Evolutionary conservation across 2,888 invertebrate genomes (phyloP).

Genomic region (Drosophila maculinotata): DNA sequence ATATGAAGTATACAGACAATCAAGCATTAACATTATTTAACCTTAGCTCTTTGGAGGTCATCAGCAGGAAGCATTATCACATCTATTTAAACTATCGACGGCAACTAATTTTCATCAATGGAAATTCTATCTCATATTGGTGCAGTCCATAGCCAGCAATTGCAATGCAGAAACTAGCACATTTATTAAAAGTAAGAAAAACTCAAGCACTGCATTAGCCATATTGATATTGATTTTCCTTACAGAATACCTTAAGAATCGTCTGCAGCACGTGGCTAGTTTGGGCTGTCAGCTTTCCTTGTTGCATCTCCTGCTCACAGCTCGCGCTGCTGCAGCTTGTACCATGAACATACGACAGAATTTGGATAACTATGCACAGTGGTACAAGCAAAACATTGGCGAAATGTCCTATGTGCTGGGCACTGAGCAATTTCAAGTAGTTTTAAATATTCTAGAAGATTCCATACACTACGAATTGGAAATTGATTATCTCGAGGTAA

Average conservation of each 20-base stretch:
- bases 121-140: conserved; percentile 81
- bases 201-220: background rate
- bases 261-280: conserved; percentile 71
- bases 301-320: conserved; percentile 77
- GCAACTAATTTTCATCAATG: conserved; percentile 74
- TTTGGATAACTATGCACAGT: conserved; percentile 80
- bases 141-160: conserved; percentile 72
- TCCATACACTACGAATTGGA: conserved; percentile 79
- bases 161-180: conserved; percentile 42
- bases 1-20: background rate
- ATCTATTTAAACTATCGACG: conserved; percentile 73
- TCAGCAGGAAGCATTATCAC: conserved; percentile 61
- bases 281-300: conserved; percentile 60
- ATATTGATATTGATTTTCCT: background rate
- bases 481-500: conserved; percentile 80
- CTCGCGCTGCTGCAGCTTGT: conserved; percentile 76
- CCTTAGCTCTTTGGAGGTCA: conserved; percentile 55
- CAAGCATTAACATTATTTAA: too few species aligned
- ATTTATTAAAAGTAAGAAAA: conserved; percentile 71
- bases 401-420: conserved; percentile 82
- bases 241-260: conserved; percentile 78
- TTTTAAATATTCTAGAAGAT: conserved; percentile 71
- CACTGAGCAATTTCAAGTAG: conserved; percentile 72
- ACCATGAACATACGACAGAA: conserved; percentile 73
- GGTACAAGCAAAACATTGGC: conserved; percentile 83